Evolutionary conservation across 2,113 vertebrate genomes (phyloP), one percentile per base, ranked within the genome.

Genomic region (Festucalex cinctus): DNA sequence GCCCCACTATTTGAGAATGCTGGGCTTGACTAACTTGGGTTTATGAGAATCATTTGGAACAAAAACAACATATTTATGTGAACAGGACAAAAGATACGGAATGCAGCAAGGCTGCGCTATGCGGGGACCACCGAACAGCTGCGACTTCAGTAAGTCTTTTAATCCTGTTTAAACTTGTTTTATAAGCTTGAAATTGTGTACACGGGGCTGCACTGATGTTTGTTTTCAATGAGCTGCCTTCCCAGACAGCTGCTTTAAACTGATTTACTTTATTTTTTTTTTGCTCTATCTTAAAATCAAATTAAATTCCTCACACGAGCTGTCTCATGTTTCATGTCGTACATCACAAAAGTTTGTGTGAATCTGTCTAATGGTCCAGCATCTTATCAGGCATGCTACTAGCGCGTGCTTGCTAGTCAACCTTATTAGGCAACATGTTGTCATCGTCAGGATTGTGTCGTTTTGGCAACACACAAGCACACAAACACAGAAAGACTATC

Each of bases 361-460:
- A 39, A 48, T 41, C 51, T 22, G 19, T 62, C n/a, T 7, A 48
- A 26, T 51, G 37, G 9, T 64, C 1, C 17, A 32, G 17, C 58
- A 65, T 67, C 24, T 69, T 65, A 76, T 70, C 65, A 71, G 5
- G 49, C 19, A 22, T 26, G 66, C 60, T 36, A 65, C 9, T 53
- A 70, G 71, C 41, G 37, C 8, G 19, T 61, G 57, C 32, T 43
- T 51, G 43, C 53, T 44, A 37, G 14, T 68, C 49, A 66, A 76
- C 75, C 72, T 78, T 36, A 66, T 77, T 54, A 67, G 46, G 17
- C 78, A 43, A 39, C n/a, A 41, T 65, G 68, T 85, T 85, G 80
- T 59, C 70, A 84, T 68, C 65, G 61, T n/a, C n/a, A 60, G 49
- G 57, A 79, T 79, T 36, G 49, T 51, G 35, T 75, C n/a, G 46